Percentiles rank a stretch among this genome's conserved stretches.
Evolutionary conservation across 2,113 vertebrate species (phyloP).

Genomic region (Falcunculus frontatus): DNA sequence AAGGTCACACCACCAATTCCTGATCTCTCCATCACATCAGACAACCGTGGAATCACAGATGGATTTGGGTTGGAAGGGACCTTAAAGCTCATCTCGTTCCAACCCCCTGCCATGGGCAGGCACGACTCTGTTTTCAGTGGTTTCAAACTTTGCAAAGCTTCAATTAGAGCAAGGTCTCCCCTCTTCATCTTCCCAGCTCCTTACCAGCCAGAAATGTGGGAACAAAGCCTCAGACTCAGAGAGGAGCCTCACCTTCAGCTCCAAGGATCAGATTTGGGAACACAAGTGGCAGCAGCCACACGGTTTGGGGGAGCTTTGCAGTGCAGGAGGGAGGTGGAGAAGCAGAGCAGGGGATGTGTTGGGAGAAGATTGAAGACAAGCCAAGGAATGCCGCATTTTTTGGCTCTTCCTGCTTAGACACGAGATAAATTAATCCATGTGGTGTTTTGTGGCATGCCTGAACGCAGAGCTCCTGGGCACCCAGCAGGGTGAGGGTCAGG

Average conservation of each 20-base stretch:
- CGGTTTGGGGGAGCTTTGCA: background rate
- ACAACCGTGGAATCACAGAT: background rate
- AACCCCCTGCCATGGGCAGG: background rate
- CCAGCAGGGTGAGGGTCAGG: background rate
- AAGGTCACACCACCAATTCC: background rate
- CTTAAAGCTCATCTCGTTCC: background rate
- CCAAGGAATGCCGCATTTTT: background rate
- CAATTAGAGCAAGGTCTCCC: background rate
- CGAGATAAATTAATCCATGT: background rate
- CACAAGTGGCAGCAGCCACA: background rate
- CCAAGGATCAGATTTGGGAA: background rate
- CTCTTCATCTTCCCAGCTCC: background rate
- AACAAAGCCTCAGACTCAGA: fast-evolving
- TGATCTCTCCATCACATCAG: background rate
- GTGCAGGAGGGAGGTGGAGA: background rate
- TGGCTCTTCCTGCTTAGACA: background rate
- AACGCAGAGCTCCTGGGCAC: background rate
- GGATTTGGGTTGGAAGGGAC: background rate
- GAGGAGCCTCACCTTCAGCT: background rate
- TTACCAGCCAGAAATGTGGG: background rate
- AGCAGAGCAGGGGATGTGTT: background rate
- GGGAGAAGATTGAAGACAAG: background rate
- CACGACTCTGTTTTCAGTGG: background rate
- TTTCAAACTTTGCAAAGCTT: background rate
- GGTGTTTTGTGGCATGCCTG: background rate